A percentile compares a stretch with the other conserved stretches of the same genome.
phyloP scores from a whole-genome alignment of 2,888 invertebrate genomes.

The Lacanobia oleracea region DNA sequence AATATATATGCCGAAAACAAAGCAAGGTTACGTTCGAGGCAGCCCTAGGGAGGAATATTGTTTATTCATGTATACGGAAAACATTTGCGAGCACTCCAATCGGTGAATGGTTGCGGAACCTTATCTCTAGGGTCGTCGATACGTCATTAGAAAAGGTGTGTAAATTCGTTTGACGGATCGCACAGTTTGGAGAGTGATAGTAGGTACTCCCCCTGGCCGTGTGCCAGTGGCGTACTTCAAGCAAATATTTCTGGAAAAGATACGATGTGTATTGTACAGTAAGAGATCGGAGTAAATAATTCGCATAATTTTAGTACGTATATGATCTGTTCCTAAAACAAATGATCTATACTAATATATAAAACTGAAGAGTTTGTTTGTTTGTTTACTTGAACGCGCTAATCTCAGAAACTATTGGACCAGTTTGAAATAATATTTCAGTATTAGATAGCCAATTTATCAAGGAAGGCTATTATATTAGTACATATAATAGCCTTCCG shows the following conservation, averaged over 20 bases:
- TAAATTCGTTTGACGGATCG: slow-evolving; percentile 51
- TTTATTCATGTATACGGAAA: slow-evolving; percentile 79
- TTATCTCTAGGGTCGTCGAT: slow-evolving; percentile 66
- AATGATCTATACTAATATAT: too few species aligned
- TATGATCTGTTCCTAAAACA: too few species aligned
- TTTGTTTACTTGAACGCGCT: too few species aligned
- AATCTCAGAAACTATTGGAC: too few species aligned
- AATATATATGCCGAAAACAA: slow-evolving; percentile 59
- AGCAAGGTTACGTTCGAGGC: slow-evolving; percentile 67
- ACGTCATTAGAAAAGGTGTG: slow-evolving; percentile 57
- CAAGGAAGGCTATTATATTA: too few species aligned
- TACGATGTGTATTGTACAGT: background rate
- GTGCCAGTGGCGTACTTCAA: slow-evolving; percentile 9
- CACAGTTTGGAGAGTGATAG: slow-evolving; percentile 15
- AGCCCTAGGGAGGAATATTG: slow-evolving; percentile 68
- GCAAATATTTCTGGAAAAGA: background rate
- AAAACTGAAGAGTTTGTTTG: too few species aligned
- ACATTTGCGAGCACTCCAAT: slow-evolving; percentile 75
- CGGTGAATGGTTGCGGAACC: slow-evolving; percentile 62
- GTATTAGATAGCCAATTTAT: too few species aligned
- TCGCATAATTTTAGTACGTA: background rate
- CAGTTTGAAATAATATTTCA: too few species aligned
- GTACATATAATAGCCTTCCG: too few species aligned
- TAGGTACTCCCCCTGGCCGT: background rate
- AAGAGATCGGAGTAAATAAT: background rate